phyloP scores from a whole-genome alignment of 1,140 invertebrate species.

The Heliothis virescens region DNA sequence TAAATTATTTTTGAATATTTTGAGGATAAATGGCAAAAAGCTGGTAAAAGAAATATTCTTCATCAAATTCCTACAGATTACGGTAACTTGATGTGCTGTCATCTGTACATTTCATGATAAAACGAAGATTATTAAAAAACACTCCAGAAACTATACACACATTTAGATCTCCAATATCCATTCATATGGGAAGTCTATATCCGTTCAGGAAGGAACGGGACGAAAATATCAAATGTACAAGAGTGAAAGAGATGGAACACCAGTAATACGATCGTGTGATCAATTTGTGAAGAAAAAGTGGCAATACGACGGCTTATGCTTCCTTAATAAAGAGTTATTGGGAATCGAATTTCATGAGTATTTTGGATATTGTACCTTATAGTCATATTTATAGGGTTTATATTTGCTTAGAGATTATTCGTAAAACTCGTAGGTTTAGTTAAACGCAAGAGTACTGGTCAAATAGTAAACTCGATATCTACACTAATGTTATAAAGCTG shows the following conservation, averaged over 20 bases:
- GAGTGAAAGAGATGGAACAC: not conserved
- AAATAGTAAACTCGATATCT: too few species aligned
- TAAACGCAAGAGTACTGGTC: too few species aligned
- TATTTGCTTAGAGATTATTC: not conserved
- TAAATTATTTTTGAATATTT: too few species aligned
- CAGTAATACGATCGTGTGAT: not conserved
- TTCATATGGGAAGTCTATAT: conserved; percentile 51
- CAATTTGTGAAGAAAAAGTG: conserved; percentile 42
- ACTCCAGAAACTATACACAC: not conserved
- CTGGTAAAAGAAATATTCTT: too few species aligned
- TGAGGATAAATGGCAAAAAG: too few species aligned
- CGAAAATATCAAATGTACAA: not conserved
- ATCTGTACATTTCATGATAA: too few species aligned
- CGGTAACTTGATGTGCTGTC: too few species aligned
- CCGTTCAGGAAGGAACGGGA: conserved; percentile 52
- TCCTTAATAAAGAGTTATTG: conserved; percentile 11
- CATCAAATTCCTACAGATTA: too few species aligned
- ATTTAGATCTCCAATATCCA: not conserved
- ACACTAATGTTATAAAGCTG: too few species aligned
- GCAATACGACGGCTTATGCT: not conserved
- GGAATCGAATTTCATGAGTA: not conserved
- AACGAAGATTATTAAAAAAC: not conserved
- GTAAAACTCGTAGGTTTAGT: too few species aligned
- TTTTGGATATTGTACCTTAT: too few species aligned
- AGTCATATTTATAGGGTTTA: not conserved